phyloP scores from a whole-genome alignment of 2,888 invertebrate species.

The Theretra japonica region DNA sequence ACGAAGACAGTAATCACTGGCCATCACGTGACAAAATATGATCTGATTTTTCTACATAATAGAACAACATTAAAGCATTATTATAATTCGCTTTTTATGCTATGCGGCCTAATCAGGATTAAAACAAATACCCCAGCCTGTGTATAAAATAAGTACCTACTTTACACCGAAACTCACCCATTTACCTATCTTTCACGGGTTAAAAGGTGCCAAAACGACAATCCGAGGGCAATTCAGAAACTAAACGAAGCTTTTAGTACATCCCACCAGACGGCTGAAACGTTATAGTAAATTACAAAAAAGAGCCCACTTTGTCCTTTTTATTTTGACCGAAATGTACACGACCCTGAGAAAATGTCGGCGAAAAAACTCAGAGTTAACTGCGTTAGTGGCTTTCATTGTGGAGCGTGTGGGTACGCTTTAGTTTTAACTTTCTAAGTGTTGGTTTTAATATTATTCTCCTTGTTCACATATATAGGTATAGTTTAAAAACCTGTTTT shows the following conservation, averaged over 20 bases:
- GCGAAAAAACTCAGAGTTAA: neutral
- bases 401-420: neutral
- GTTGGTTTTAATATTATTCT: too few relatives aligned
- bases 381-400: neutral
- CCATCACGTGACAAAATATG: too few relatives aligned
- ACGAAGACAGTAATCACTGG: too few relatives aligned
- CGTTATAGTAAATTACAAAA: conserved; percentile 14
- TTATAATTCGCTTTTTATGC: too few relatives aligned
- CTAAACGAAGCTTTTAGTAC: conserved; percentile 18
- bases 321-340: conserved; percentile 18
- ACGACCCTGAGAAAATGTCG: neutral
- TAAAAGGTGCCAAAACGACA: neutral
- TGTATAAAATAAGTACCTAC: neutral
- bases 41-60: too few relatives aligned
- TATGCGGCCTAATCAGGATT: too few relatives aligned
- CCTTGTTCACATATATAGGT: too few relatives aligned
- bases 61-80: too few relatives aligned
- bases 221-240: neutral
- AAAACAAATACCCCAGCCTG: too few relatives aligned
- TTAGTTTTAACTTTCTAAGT: neutral
- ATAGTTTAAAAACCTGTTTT: too few relatives aligned
- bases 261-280: neutral
- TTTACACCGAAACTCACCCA: neutral
- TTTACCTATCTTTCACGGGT: neutral
- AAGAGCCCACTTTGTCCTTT: conserved; percentile 8